phyloP scores from a whole-genome alignment of 2,888 invertebrate species.

The Oscheius onirici region DNA sequence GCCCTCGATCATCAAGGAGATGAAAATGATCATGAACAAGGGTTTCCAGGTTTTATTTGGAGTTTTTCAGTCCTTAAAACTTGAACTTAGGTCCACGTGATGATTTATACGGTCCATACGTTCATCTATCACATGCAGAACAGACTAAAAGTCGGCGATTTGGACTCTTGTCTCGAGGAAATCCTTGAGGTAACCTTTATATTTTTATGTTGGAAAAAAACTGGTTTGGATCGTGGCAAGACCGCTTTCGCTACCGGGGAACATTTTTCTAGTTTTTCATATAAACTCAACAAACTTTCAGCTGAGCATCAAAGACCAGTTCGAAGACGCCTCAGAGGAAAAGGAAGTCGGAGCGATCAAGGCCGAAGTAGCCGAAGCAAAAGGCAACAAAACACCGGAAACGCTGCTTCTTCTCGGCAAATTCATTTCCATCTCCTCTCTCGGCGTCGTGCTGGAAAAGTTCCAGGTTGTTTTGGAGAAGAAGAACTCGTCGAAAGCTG shows the following conservation, averaged over 20 bases:
- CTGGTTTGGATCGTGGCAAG: too few relatives aligned
- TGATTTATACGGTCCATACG: conserved; percentile 87
- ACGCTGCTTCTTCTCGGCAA: conserved; percentile 85
- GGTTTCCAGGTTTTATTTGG: conserved; percentile 83
- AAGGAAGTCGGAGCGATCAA: conserved; percentile 88
- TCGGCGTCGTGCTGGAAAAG: conserved; percentile 40
- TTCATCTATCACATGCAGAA: conserved; percentile 79
- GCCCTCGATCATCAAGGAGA: conserved; percentile 82
- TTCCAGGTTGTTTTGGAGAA: conserved; percentile 72
- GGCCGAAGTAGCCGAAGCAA: conserved; percentile 78
- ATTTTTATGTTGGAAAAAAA: conserved; percentile 26
- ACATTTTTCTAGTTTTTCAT: too few relatives aligned
- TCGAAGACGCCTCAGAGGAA: conserved; percentile 87
- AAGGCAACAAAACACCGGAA: conserved; percentile 83
- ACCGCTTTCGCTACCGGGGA: too few relatives aligned
- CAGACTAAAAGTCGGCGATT: conserved; percentile 81
- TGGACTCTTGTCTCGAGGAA: conserved; percentile 83
- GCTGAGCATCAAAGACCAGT: conserved; percentile 80
- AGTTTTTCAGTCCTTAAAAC: not conserved
- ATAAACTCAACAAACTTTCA: not conserved
- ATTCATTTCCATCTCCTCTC: conserved; percentile 80
- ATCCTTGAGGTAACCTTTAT: conserved; percentile 79
- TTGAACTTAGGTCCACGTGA: conserved; percentile 81
- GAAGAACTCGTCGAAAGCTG: conserved; percentile 79
- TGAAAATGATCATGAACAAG: conserved; percentile 82